A percentile compares a stretch with the other conserved stretches of the same genome.
Evolutionary conservation across 2,113 vertebrate species (phyloP).

Genomic region (Oryzias curvinotus): DNA sequence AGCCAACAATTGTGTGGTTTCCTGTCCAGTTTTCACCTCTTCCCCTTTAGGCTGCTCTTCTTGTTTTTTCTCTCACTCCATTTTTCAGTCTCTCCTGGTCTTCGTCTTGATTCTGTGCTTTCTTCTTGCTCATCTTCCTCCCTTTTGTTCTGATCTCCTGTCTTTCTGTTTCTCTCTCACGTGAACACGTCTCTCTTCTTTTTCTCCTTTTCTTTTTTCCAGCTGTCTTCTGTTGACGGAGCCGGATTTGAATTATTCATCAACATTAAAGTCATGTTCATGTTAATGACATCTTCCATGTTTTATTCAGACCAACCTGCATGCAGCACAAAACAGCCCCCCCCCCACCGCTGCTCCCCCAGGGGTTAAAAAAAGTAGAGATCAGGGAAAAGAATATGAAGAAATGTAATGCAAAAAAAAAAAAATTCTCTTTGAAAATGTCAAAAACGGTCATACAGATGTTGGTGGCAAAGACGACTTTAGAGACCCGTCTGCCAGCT

Average conservation of each 20-base stretch:
- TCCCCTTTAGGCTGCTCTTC: accelerated
- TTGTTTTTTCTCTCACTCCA: not conserved
- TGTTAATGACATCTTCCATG: constrained; percentile 56
- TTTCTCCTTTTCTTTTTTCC: not conserved
- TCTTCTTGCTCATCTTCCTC: not conserved
- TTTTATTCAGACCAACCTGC: constrained; percentile 51
- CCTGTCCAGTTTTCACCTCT: too few species aligned
- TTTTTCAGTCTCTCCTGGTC: not conserved
- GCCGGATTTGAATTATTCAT: constrained; percentile 57
- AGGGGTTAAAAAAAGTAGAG: too few species aligned
- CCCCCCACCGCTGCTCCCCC: too few species aligned
- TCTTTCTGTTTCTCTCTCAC: not conserved
- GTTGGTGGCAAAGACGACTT: too few species aligned
- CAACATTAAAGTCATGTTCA: constrained; percentile 48
- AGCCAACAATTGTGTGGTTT: not conserved
- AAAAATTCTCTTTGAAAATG: too few species aligned
- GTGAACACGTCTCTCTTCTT: not conserved
- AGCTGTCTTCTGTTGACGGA: constrained; percentile 19
- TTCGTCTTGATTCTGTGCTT: not conserved
- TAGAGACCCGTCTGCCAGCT: too few species aligned
- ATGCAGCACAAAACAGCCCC: not conserved
- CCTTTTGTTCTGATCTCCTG: not conserved
- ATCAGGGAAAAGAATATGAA: too few species aligned
- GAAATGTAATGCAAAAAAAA: too few species aligned
- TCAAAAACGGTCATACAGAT: too few species aligned